Evolutionary conservation across 2,113 vertebrate species (phyloP), one percentile per base, ranked within the genome.

Genomic region (Coptodon bakossiorum): DNA sequence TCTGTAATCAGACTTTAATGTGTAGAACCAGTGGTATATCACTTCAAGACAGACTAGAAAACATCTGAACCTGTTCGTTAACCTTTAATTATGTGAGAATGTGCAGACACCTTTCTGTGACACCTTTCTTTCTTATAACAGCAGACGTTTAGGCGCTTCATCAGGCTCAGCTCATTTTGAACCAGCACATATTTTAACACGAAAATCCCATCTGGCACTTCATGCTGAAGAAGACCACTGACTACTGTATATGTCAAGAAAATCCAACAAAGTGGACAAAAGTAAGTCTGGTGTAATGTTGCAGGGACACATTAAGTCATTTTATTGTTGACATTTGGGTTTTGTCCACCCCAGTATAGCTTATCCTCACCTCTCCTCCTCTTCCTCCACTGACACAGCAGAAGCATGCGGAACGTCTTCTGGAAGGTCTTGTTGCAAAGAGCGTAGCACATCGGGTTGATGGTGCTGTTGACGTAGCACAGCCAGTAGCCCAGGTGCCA

Each of bases 401-500:
- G 97, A 40, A 99, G 95, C 97, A 98, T 98, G 90, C 97, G 98
- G 93, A 99, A 99, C 84, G 99, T 99, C 95, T 99, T 99, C 95
- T 98, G 97, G 92, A 99, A 99, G 86, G 98, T 99, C 96, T 98
- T 99, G 97, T 99, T 99, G 96, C 99, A 99, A 86, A 99, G 97
- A n/a, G 99, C 98, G 6, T 99, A 99, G 95, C 99, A 99, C 88
- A 99, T 99, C 48, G 99, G 99, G 93, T 99, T 99, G 91, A 99
- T 96, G 13, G 99, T 99, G 96, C 99, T 99, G 90, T 99, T 99
- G 88, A 99, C 98, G 5, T 99, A 99, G 93, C 99, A 99, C 6
- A 99, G 92, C 99, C 99, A 99, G 81, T 99, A 99, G 63, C 99
- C 99, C 93, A 99, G 94, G 92, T 99, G 98, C 99, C 99, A 99